These are phyloP conservation scores for Eleutherodactylus coqui DNA, from an alignment of 2,797 vertebrate species.

Conservation along the genomic window DNA sequence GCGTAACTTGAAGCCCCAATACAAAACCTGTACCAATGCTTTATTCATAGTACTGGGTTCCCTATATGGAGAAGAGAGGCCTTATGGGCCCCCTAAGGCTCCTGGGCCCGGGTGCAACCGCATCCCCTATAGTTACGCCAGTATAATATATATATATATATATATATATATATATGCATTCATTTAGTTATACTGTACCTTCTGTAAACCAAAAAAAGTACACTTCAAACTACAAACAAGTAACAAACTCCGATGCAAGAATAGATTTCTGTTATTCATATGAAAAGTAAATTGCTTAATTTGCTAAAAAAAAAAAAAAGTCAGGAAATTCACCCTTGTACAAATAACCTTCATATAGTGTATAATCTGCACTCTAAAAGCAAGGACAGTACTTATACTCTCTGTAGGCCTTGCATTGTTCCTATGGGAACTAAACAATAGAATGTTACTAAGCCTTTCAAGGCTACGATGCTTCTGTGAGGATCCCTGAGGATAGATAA, in stretches of 20 bases:
- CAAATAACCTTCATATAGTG: slow-evolving; percentile 62
- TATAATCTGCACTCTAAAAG: slow-evolving; percentile 53
- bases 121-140: no score
- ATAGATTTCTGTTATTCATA: background rate
- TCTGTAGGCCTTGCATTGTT: slow-evolving; percentile 48
- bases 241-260: background rate
- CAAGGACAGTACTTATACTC: slow-evolving; percentile 56
- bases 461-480: slow-evolving; percentile 43
- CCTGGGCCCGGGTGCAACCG: no score
- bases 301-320: slow-evolving; percentile 30
- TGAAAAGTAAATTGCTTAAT: slow-evolving; percentile 27
- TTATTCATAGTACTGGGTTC: no score
- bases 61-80: no score
- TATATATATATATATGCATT: no score
- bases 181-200: no score
- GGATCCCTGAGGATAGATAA: slow-evolving; percentile 56
- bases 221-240: background rate
- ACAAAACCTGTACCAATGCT: no score
- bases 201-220: background rate
- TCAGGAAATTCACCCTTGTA: slow-evolving; percentile 27
- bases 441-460: slow-evolving; percentile 61
- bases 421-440: slow-evolving; percentile 61
- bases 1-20: no score
- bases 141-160: background rate
- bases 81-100: no score